Percentiles rank a stretch among this genome's conserved stretches.
Evolutionary conservation across 1,140 invertebrate genomes (phyloP).

Genomic region (Pseudachorutes palmiensis): DNA sequence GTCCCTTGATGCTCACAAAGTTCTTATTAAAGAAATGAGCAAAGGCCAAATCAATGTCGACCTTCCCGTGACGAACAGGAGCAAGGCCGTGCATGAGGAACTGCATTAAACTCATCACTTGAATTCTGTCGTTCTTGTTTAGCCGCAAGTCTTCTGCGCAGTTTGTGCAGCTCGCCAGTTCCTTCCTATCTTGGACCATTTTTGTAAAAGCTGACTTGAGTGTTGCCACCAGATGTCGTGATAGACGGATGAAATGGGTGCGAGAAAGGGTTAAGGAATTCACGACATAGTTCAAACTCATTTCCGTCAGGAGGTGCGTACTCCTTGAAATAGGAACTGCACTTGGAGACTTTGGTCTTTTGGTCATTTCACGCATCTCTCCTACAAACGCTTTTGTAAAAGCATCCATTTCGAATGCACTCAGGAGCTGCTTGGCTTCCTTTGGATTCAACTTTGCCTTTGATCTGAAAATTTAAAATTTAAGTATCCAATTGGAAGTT

Average conservation of each 20-base stretch:
- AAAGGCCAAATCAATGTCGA: background rate
- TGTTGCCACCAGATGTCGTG: background rate
- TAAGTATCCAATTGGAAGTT: background rate
- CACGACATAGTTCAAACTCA: background rate
- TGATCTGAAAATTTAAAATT: background rate
- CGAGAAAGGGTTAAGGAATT: background rate
- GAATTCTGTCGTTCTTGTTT: background rate
- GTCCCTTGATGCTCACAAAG: too few species aligned
- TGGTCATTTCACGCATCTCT: background rate
- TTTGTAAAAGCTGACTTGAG: background rate
- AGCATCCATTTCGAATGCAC: background rate
- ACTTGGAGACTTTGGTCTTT: background rate
- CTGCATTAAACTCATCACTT: background rate
- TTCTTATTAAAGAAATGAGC: background rate
- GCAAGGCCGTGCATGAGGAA: background rate
- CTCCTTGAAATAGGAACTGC: background rate
- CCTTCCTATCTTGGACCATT: background rate
- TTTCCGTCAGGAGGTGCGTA: background rate
- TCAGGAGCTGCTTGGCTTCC: background rate
- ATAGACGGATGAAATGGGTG: background rate
- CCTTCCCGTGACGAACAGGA: background rate
- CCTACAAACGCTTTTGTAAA: background rate
- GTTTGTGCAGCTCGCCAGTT: background rate
- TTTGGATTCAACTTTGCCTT: background rate
- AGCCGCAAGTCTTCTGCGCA: background rate